Percentiles rank a stretch among this genome's conserved stretches.
phyloP scores from a whole-genome alignment of 2,888 invertebrate genomes.

The Alentia gelatinosa region DNA sequence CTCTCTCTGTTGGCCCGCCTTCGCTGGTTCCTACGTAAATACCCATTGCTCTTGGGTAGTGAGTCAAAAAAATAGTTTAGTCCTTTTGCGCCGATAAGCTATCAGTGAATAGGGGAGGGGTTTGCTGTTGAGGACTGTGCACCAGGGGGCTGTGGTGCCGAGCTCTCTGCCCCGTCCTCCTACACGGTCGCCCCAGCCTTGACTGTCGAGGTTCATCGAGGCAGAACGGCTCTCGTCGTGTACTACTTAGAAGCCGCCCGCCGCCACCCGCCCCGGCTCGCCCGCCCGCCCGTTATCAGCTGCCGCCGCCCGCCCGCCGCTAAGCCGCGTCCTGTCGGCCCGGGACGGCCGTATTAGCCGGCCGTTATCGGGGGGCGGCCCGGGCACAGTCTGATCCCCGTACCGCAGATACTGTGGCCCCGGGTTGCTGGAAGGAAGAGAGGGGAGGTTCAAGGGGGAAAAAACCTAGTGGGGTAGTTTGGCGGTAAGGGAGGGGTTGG shows the following conservation, averaged over 20 bases:
- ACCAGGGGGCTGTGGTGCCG: not conserved
- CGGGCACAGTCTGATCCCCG: slow-evolving; percentile 1
- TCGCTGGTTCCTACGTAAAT: not conserved
- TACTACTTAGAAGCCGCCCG: not conserved
- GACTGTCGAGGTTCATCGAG: not conserved
- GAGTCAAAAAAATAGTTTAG: not conserved
- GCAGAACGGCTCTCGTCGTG: slow-evolving; percentile 38
- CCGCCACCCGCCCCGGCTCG: not conserved
- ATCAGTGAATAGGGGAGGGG: not conserved
- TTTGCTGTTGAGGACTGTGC: not conserved
- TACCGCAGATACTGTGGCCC: not conserved
- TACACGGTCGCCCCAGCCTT: not conserved
- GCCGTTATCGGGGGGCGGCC: not conserved
- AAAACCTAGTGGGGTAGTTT: too few species aligned
- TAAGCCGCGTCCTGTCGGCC: not conserved
- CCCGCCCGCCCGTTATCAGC: not conserved
- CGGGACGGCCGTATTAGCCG: not conserved
- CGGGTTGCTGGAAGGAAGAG: not conserved
- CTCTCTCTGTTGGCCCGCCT: not conserved
- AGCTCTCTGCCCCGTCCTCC: not conserved
- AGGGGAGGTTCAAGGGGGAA: not conserved
- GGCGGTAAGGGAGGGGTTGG: not conserved
- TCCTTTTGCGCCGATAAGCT: slow-evolving; percentile 5
- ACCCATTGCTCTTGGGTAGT: not conserved
- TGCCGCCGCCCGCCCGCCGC: not conserved